Evolutionary conservation across 2,113 vertebrate species (phyloP).

Genomic region (Scatophagus argus): DNA sequence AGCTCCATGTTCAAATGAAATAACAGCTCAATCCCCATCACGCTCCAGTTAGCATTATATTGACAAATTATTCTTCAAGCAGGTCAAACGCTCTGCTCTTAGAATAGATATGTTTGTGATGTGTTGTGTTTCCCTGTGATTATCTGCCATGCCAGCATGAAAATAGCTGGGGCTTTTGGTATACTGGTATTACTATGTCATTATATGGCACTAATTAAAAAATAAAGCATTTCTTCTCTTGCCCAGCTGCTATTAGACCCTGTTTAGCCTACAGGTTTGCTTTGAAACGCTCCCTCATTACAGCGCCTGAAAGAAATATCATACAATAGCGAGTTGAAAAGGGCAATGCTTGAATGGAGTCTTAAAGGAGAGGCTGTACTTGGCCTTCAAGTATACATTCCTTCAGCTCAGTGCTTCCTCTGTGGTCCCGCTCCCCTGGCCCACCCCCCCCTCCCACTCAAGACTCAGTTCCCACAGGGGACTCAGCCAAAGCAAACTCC

Average conservation of each 20-base stretch:
- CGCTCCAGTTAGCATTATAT: slow-evolving; percentile 58
- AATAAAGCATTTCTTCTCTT: slow-evolving; percentile 77
- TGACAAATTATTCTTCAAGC: slow-evolving; percentile 42
- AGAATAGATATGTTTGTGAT: slow-evolving; percentile 53
- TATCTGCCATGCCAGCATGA: slow-evolving; percentile 47
- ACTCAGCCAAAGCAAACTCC: slow-evolving; percentile 82
- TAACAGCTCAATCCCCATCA: slow-evolving; percentile 32
- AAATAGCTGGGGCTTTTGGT: slow-evolving; percentile 59
- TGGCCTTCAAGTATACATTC: slow-evolving; percentile 86
- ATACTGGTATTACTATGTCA: slow-evolving; percentile 60
- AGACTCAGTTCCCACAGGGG: slow-evolving; percentile 85
- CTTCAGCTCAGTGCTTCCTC: slow-evolving; percentile 85
- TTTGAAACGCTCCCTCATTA: slow-evolving; percentile 81
- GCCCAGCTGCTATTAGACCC: slow-evolving; percentile 70
- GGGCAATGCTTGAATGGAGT: slow-evolving; percentile 83
- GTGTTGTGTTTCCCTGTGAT: slow-evolving; percentile 47
- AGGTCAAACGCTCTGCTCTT: slow-evolving; percentile 43
- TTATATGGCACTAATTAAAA: slow-evolving; percentile 74
- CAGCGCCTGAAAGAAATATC: slow-evolving; percentile 81
- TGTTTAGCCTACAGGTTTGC: slow-evolving; percentile 80
- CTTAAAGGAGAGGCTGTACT: slow-evolving; percentile 84
- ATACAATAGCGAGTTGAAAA: slow-evolving; percentile 85
- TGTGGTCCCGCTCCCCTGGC: slow-evolving; percentile 79
- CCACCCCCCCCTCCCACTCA: slow-evolving; percentile 72
- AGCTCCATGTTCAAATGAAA: slow-evolving; percentile 49